These are phyloP conservation scores for Callyntrura guangdongensis DNA, from an alignment of 2,888 invertebrate genomes.

Conservation along the genomic window DNA sequence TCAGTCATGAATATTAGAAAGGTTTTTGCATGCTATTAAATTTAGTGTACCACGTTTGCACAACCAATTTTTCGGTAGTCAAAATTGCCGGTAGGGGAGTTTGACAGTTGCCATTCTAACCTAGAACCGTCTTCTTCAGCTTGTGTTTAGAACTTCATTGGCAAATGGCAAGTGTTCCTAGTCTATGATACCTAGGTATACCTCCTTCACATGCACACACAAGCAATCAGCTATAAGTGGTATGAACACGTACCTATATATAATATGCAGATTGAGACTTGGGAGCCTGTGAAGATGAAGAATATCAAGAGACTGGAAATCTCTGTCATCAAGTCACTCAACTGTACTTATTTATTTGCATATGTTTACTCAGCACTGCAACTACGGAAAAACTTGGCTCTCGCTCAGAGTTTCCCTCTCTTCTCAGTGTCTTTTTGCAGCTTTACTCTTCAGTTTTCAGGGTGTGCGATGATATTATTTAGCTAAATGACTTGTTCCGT, in stretches of 20 bases:
- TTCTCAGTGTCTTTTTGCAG: neutral
- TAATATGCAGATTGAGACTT: neutral
- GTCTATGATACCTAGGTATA: neutral
- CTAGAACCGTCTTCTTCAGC: too few relatives aligned
- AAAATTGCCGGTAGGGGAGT: too few relatives aligned
- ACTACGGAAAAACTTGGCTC: neutral
- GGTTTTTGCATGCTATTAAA: too few relatives aligned
- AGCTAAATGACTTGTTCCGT: too few relatives aligned
- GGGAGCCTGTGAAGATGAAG: neutral
- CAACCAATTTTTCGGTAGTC: too few relatives aligned
- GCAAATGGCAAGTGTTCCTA: neutral
- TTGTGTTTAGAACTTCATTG: too few relatives aligned
- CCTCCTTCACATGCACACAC: neutral
- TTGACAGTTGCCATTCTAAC: too few relatives aligned
- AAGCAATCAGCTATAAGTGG: neutral
- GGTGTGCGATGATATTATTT: too few relatives aligned
- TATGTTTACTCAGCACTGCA: slow-evolving; percentile 29
- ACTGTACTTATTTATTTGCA: slow-evolving; percentile 49
- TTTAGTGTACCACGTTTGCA: too few relatives aligned
- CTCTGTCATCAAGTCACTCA: slow-evolving; percentile 63
- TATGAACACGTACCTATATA: neutral
- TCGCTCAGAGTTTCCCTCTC: neutral
- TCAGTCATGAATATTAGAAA: too few relatives aligned
- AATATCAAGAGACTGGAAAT: slow-evolving; percentile 52
- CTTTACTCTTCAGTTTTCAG: too few relatives aligned